Base-by-base conservation (phyloP, 2,797 vertebrate species). In the Tarsius wallacei region DNA sequence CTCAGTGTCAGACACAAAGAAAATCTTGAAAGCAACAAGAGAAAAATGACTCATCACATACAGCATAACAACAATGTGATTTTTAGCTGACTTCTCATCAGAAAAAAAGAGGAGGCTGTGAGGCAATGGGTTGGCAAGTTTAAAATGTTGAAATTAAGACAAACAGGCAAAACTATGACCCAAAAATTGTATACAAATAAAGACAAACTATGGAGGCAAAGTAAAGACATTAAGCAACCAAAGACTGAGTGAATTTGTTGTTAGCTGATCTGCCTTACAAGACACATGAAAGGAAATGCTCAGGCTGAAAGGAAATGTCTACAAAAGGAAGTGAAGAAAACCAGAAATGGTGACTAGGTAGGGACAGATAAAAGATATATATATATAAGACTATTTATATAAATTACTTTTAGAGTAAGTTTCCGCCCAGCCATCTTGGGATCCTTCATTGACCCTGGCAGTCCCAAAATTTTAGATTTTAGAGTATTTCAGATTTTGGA, bases 41-140 rank as follows among this genome's bases (percentile, higher is more conserved):
- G 55, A 15, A 88, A 73, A 71, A 42, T n/a, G 26, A 86, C 59
- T 68, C 36, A 33, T 81, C 59, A 87, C 53, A 42, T 53, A 53
- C 9, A 74, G 31, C 31, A 26, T 82, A 76, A 51, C 16, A 87
- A 51, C 22, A 36, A 16, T 86, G 51, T 74, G 36, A 81, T 24
- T 86, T 93, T 28, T 24, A 96, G 15, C n/a, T 90, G 73, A n/a
- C 36, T 93, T 96, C 83, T 90, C 24, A 76, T 76, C n/a, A 64
- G 57, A 64, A 57, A 93, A 74, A 47, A 68, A 59, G 84, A 71
- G n/a, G 90, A 59, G 51, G 33, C 28, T 49, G 36, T 49, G 59
- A n/a, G 11, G 47, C 49, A 73, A 24, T 42, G 31, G 21, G 57
- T 49, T 31, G 31, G 64, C 36, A 68, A 61, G 66, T 87, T 87